Percentiles rank a stretch among this genome's conserved stretches.
Conservation (phyloP, 2,888 invertebrate species). For the Xestobium rufovillosum region DNA sequence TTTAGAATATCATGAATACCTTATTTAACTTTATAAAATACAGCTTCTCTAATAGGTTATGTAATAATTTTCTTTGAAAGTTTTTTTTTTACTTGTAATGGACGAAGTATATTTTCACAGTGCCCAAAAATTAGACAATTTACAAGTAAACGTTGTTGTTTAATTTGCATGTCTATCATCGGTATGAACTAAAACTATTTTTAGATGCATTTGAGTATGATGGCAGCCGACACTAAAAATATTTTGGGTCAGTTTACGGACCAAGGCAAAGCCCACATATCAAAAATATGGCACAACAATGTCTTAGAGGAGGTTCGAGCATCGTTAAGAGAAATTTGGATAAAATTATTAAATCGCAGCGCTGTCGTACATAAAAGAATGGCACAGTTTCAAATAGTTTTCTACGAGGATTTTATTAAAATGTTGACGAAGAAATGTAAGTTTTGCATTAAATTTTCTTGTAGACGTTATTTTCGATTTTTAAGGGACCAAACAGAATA, state of each 20-base stretch:
- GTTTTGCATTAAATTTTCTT: background rate
- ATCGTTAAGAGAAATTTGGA: too few species aligned
- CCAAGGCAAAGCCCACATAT: background rate
- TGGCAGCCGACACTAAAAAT: background rate
- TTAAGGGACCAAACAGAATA: constrained; percentile 1
- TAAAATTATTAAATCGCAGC: too few species aligned
- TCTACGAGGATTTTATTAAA: background rate
- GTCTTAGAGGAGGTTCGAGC: too few species aligned
- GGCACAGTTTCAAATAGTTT: background rate
- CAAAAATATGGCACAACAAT: background rate
- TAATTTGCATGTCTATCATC: background rate
- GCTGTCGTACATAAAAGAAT: too few species aligned
- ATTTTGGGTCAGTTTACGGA: background rate
- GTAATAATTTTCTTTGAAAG: too few species aligned
- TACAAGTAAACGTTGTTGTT: background rate
- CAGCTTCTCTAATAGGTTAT: too few species aligned
- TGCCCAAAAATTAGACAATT: background rate
- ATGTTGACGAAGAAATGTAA: background rate
- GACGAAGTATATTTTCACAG: background rate
- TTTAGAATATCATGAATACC: too few species aligned
- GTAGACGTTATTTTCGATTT: too few species aligned
- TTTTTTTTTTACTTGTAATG: background rate
- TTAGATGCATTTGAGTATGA: background rate
- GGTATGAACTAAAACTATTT: background rate
- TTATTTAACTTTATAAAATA: too few species aligned